These are phyloP conservation scores for Lonchura striata DNA, from an alignment of 2,113 vertebrate species.

Conservation along the genomic window DNA sequence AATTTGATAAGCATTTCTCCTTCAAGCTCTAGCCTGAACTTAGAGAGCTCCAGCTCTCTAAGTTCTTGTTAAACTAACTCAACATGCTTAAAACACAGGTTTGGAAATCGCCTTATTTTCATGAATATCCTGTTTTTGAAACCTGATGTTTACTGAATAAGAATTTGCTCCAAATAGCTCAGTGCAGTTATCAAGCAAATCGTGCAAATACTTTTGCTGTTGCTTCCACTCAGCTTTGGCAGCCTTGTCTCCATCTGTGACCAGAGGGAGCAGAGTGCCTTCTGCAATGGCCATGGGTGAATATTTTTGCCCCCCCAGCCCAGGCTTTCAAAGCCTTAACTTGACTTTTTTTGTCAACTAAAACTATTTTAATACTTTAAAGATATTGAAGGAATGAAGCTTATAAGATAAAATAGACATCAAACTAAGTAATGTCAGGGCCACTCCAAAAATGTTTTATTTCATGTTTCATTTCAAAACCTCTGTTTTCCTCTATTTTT, in stretches of 20 bases:
- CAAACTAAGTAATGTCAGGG: background rate
- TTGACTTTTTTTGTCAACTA: background rate
- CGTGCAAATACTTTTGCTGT: background rate
- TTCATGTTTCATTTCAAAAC: background rate
- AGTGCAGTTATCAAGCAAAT: background rate
- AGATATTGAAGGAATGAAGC: background rate
- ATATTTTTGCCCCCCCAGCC: background rate
- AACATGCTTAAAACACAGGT: background rate
- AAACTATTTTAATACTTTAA: background rate
- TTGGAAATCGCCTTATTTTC: background rate
- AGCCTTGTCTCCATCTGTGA: background rate
- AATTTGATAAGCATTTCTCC: background rate
- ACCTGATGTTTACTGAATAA: background rate
- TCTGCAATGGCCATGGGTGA: fast-evolving
- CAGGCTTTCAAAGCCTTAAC: background rate
- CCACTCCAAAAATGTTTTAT: background rate
- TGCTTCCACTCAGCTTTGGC: background rate
- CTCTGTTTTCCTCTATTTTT: background rate
- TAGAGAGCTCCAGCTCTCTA: background rate
- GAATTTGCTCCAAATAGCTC: background rate
- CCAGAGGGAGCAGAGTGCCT: fast-evolving
- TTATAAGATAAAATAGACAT: background rate
- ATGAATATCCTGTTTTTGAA: background rate
- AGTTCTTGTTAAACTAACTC: background rate
- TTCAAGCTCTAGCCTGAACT: background rate